Percentiles rank a stretch among this genome's conserved stretches.
Conservation (phyloP, 2,888 invertebrate species). For the Napeogenes sylphis region DNA sequence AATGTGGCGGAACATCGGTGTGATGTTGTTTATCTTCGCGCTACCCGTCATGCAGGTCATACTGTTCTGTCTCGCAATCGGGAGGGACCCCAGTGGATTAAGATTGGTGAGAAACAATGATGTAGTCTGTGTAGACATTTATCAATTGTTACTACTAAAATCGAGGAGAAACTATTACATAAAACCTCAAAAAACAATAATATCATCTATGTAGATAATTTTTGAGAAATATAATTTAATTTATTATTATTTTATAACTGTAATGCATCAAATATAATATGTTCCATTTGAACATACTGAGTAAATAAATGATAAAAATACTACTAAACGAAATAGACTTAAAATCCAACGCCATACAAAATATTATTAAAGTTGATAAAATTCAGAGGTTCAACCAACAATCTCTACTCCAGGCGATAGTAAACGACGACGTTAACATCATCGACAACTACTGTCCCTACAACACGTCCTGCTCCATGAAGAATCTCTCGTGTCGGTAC, state of each 20-base stretch:
- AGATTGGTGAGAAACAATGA: slow-evolving; percentile 81
- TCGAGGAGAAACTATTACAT: no score
- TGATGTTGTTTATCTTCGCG: slow-evolving; percentile 95
- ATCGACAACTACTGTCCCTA: slow-evolving; percentile 72
- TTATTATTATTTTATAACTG: no score
- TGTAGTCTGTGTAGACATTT: not conserved
- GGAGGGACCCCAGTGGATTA: slow-evolving; percentile 89
- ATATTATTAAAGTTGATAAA: no score
- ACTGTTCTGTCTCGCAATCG: slow-evolving; percentile 94
- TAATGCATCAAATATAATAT: no score
- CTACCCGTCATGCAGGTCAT: slow-evolving; percentile 96
- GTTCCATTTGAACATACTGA: no score
- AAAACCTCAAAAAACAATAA: no score
- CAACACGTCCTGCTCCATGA: slow-evolving; percentile 82
- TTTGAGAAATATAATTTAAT: no score
- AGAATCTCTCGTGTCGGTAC: slow-evolving; percentile 87
- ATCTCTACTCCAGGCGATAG: slow-evolving; percentile 56
- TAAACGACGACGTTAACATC: slow-evolving; percentile 67
- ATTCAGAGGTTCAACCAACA: no score
- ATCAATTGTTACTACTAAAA: not conserved
- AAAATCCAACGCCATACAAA: no score
- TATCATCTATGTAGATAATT: no score
- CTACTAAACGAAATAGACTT: no score
- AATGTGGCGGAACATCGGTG: slow-evolving; percentile 95
- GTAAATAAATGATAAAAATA: no score